A percentile compares a stretch with the other conserved stretches of the same genome.
Evolutionary conservation across 2,113 vertebrate species (phyloP).

Genomic region (Triplophysa rosa): DNA sequence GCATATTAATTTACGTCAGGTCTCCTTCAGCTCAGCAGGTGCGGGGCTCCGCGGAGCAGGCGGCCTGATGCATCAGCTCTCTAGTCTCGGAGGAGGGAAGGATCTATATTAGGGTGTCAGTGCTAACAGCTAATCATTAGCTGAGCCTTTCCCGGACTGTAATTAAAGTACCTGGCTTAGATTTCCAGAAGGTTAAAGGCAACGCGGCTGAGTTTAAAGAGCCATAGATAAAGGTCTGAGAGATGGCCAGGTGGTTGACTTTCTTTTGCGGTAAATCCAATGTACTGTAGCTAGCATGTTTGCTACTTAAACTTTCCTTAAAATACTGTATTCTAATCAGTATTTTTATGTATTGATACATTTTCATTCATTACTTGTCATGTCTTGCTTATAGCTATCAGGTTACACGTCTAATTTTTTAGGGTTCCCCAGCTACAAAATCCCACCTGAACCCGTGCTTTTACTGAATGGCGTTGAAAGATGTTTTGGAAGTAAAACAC

Average conservation of each 20-base stretch:
- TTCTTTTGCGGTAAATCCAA: not conserved
- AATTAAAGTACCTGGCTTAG: constrained; percentile 67
- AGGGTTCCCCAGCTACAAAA: too few species aligned
- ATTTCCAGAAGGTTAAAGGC: constrained; percentile 64
- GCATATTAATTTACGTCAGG: constrained; percentile 55
- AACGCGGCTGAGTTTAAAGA: constrained; percentile 52
- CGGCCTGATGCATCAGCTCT: constrained; percentile 55
- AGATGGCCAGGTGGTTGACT: constrained; percentile 11
- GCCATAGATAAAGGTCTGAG: constrained; percentile 14
- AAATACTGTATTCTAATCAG: too few species aligned
- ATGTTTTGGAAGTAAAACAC: too few species aligned
- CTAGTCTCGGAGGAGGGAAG: constrained; percentile 53
- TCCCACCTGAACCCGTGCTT: too few species aligned
- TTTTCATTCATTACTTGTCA: too few species aligned
- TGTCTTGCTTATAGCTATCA: too few species aligned
- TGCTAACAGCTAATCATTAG: constrained; percentile 69
- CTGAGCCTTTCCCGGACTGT: constrained; percentile 55
- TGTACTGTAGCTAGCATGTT: not conserved
- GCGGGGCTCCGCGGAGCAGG: constrained; percentile 48
- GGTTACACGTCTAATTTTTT: too few species aligned
- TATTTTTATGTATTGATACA: not conserved
- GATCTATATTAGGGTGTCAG: constrained; percentile 62
- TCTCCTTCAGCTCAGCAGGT: constrained; percentile 38
- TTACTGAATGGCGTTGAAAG: too few species aligned
- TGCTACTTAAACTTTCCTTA: not conserved